phyloP scores from a whole-genome alignment of 1,140 invertebrate genomes.

The Campoletis sonorensis region DNA sequence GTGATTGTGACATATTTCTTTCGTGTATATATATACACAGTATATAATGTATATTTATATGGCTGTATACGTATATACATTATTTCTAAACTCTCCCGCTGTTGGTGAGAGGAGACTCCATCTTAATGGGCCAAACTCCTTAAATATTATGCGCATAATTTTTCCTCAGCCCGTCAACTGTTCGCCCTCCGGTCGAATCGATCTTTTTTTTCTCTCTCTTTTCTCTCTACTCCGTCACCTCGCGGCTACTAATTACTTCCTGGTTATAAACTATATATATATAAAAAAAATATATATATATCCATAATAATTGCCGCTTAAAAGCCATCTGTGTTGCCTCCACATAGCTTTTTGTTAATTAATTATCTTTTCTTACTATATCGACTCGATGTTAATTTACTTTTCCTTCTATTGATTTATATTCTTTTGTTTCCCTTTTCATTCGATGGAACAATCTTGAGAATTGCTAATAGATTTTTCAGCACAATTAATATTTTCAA shows the following conservation, averaged over 20 bases:
- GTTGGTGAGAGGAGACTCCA: not conserved
- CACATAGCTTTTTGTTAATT: constrained; percentile 24
- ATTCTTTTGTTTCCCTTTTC: not conserved
- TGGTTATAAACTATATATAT: not conserved
- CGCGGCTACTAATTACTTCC: constrained; percentile 20
- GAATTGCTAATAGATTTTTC: no score
- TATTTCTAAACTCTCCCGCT: not conserved
- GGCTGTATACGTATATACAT: not conserved
- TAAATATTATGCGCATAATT: constrained; percentile 42
- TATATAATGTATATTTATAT: not conserved
- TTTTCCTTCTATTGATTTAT: not conserved
- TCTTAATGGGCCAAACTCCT: constrained; percentile 29
- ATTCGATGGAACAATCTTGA: no score
- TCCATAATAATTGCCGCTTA: not conserved
- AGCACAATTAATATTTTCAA: no score
- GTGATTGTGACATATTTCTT: constrained; percentile 4
- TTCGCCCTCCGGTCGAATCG: not conserved
- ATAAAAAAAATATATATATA: no score
- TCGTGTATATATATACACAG: not conserved
- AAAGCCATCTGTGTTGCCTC: not conserved
- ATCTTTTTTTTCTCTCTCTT: not conserved
- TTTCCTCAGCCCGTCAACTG: not conserved
- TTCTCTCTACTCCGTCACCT: constrained; percentile 11
- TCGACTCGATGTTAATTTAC: constrained; percentile 1
- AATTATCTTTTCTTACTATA: not conserved